Evolutionary conservation across 2,113 vertebrate genomes (phyloP).

Genomic region (Halcyon malimbica): DNA sequence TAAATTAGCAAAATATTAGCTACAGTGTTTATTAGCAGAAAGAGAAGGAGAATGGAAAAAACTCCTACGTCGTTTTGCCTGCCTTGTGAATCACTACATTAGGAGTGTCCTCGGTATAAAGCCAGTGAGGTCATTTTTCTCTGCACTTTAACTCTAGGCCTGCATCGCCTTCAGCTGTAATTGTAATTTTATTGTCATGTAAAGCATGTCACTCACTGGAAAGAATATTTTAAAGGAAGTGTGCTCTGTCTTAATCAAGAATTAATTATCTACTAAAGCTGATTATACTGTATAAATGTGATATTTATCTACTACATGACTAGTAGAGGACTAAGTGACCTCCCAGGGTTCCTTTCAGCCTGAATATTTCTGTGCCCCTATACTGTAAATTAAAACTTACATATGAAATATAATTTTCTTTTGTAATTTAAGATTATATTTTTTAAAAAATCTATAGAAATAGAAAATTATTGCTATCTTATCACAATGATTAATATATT

Average conservation of each 20-base stretch:
- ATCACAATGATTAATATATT: constrained; percentile 14
- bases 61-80: fast-evolving
- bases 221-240: constrained; percentile 36
- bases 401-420: not conserved
- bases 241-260: constrained; percentile 37
- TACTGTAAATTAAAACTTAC: not conserved
- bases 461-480: not conserved
- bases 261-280: constrained; percentile 37
- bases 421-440: not conserved
- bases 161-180: not conserved
- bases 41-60: not conserved
- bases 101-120: not conserved
- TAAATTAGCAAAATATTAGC: not conserved
- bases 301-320: constrained; percentile 32
- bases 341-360: constrained; percentile 7
- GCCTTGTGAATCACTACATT: not conserved
- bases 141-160: not conserved
- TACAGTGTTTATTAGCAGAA: not conserved
- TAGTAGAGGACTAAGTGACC: constrained; percentile 16
- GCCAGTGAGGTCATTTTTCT: not conserved
- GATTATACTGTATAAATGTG: constrained; percentile 20
- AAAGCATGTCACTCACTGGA: constrained; percentile 30
- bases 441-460: not conserved
- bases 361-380: not conserved
- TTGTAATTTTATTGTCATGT: constrained; percentile 33